These are phyloP conservation scores for Plestiodon gilberti DNA, from an alignment of 2,113 vertebrate species.

Conservation along the genomic window DNA sequence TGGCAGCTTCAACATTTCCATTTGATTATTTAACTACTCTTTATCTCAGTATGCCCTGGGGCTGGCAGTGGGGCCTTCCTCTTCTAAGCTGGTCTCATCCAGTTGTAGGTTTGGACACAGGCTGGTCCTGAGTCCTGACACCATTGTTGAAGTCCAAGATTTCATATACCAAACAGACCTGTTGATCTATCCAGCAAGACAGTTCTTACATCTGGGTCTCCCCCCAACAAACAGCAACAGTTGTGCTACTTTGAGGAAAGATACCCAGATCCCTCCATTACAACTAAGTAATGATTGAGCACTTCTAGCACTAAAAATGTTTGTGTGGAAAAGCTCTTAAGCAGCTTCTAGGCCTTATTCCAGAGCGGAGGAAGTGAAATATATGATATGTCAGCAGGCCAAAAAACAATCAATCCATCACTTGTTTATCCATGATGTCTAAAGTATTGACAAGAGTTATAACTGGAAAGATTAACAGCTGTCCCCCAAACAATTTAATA, in stretches of 20 bases:
- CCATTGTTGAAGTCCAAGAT: neutral
- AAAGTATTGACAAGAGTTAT: conserved; percentile 1
- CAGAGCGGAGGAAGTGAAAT: neutral
- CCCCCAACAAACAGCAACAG: neutral
- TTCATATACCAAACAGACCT: no score
- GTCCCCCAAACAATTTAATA: neutral
- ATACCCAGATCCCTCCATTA: neutral
- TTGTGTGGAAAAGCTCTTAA: neutral
- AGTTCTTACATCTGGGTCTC: neutral
- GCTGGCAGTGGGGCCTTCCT: no score
- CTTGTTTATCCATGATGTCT: neutral
- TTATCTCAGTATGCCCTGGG: no score
- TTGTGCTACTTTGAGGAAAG: neutral
- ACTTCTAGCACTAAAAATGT: neutral
- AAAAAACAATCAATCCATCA: neutral
- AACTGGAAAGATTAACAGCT: neutral
- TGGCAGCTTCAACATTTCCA: no score
- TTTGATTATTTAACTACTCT: no score
- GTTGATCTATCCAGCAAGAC: no score
- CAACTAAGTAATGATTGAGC: neutral
- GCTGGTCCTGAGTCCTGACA: no score
- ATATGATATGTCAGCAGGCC: neutral
- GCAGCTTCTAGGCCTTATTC: neutral
- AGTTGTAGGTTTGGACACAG: no score
- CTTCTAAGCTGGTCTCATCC: no score